Conservation (phyloP, 2,888 invertebrate species). For the Oscheius sp. region DNA sequence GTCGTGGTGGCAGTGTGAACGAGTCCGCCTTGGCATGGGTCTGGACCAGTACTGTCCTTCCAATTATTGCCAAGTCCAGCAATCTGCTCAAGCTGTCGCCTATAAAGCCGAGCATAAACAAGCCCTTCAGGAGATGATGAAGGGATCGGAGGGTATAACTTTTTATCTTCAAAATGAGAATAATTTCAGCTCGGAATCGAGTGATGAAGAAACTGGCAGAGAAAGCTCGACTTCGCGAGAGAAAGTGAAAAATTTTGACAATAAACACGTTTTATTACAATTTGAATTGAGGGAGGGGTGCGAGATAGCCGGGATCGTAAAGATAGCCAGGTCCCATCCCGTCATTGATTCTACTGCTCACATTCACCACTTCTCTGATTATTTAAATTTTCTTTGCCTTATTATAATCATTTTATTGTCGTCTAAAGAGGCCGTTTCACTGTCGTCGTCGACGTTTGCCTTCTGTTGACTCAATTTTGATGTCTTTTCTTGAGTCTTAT, state of each 20-base stretch:
- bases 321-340: slow-evolving; percentile 17
- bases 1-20: slow-evolving; percentile 53
- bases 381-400: too few relatives aligned
- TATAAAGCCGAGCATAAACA: background rate
- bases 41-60: slow-evolving; percentile 46
- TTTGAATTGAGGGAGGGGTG: slow-evolving; percentile 18
- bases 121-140: slow-evolving; percentile 14
- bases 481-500: background rate
- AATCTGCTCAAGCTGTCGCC: background rate
- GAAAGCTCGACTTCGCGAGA: slow-evolving; percentile 23
- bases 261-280: slow-evolving; percentile 9
- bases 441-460: background rate
- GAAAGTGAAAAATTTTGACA: background rate
- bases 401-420: background rate
- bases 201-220: slow-evolving; percentile 27
- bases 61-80: slow-evolving; percentile 33
- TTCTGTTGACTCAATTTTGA: background rate
- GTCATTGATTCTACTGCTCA: background rate
- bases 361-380: too few relatives aligned
- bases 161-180: too few relatives aligned
- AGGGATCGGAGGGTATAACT: slow-evolving; percentile 16
- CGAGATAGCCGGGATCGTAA: slow-evolving; percentile 23
- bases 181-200: slow-evolving; percentile 8
- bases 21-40: slow-evolving; percentile 43
- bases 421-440: background rate